phyloP scores from a whole-genome alignment of 2,797 vertebrate genomes.

The Tenualosa thibaudeaui region DNA sequence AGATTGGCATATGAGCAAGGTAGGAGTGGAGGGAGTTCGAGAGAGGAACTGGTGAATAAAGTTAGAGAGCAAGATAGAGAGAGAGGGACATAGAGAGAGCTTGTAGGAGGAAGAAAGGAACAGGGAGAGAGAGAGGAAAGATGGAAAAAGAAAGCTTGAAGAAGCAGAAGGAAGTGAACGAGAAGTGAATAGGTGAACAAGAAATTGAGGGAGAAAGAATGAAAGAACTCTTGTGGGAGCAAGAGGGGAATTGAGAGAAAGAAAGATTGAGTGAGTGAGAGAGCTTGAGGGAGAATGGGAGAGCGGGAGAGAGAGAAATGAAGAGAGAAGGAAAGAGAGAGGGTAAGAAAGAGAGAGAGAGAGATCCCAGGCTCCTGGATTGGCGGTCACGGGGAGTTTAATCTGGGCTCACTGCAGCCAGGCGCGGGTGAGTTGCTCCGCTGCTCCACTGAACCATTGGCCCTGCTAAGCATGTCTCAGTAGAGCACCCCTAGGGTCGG shows the following conservation, averaged over 20 bases:
- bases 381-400: conserved; percentile 68
- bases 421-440: conserved; percentile 55
- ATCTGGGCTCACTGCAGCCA: conserved; percentile 65
- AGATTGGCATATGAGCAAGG: neutral
- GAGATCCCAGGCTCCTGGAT: neutral
- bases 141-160: too few species aligned
- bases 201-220: neutral
- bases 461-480: conserved; percentile 56
- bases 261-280: neutral
- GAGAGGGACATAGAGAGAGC: neutral
- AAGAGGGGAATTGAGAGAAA: neutral
- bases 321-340: neutral
- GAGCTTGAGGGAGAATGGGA: neutral
- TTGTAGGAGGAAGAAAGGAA: neutral
- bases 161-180: too few species aligned
- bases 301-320: neutral
- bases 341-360: neutral
- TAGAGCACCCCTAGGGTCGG: conserved; percentile 35
- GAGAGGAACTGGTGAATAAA: conserved; percentile 14
- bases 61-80: neutral
- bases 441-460: conserved; percentile 54
- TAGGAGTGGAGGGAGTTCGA: neutral
- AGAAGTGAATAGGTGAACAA: too few species aligned
- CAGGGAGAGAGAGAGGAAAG: too few species aligned
- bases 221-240: neutral